These are phyloP conservation scores for Zelleria hepariella DNA, from an alignment of 2,888 invertebrate genomes.

Conservation along the genomic window DNA sequence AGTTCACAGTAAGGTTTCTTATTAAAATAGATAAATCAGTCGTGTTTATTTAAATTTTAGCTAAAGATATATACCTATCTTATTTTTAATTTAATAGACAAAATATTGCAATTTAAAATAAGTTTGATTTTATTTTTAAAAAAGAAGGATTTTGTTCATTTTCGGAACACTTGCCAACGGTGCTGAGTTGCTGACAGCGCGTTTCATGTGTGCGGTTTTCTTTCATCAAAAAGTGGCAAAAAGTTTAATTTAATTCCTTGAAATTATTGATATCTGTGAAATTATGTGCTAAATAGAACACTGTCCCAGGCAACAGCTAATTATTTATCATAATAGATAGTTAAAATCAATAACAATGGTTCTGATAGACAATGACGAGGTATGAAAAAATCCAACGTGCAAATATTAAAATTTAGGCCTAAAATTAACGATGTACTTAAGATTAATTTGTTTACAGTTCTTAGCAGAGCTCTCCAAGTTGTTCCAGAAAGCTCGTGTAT, in stretches of 20 bases:
- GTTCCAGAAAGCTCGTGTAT: conserved; percentile 85
- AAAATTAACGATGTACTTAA: neutral
- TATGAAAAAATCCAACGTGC: conserved; percentile 27
- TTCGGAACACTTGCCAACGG: neutral
- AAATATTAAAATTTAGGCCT: neutral
- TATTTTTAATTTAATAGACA: neutral
- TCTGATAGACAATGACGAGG: conserved; percentile 77
- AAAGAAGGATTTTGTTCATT: too few relatives aligned
- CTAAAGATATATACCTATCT: too few relatives aligned
- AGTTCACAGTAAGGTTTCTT: too few relatives aligned
- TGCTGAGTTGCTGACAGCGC: neutral
- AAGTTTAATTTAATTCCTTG: neutral
- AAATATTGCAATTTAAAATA: neutral
- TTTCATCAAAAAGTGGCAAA: neutral
- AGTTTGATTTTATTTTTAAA: neutral
- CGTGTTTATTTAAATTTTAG: too few relatives aligned
- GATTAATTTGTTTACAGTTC: conserved; percentile 73
- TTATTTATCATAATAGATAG: too few relatives aligned
- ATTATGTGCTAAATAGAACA: neutral
- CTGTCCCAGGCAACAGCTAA: neutral
- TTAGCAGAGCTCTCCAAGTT: conserved; percentile 86
- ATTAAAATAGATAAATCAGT: too few relatives aligned
- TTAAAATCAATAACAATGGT: conserved; percentile 64
- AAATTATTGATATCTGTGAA: neutral
- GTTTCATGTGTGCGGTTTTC: neutral